phyloP scores from a whole-genome alignment of 2,797 vertebrate species.

The Rhabdophis nuchalis region DNA sequence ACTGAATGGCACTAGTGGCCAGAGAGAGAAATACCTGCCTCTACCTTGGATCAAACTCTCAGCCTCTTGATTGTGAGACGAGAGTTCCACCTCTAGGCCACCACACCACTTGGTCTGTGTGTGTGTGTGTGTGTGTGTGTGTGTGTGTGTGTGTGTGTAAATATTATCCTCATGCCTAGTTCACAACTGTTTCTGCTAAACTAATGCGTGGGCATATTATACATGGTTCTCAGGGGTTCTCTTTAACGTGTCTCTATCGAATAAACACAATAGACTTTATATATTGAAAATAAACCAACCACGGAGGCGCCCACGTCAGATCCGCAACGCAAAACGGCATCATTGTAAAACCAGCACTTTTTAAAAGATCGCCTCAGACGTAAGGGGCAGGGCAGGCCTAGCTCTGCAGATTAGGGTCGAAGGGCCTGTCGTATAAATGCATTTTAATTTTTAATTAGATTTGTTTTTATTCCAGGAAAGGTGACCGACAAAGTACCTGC shows the following conservation, averaged over 20 bases:
- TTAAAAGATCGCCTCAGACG: slow-evolving; percentile 64
- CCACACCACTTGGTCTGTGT: no score
- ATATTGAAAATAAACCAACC: neutral
- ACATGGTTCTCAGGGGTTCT: slow-evolving; percentile 71
- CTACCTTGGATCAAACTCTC: no score
- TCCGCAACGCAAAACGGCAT: slow-evolving; percentile 52
- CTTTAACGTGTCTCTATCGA: slow-evolving; percentile 73
- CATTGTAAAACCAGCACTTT: slow-evolving; percentile 67
- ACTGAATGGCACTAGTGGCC: no score
- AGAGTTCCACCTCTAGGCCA: no score
- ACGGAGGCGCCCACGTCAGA: neutral
- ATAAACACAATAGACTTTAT: slow-evolving; percentile 73
- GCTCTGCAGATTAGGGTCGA: slow-evolving; percentile 70
- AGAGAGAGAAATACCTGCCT: no score
- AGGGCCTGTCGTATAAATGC: slow-evolving; percentile 73
- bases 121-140: no score
- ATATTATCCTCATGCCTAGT: no score
- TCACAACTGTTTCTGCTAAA: no score
- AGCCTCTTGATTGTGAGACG: no score
- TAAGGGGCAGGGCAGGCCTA: slow-evolving; percentile 55
- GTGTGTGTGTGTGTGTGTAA: no score
- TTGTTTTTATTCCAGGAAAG: slow-evolving; percentile 67
- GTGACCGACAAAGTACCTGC: slow-evolving; percentile 66
- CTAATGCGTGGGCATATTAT: no score
- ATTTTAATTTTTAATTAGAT: slow-evolving; percentile 68